phyloP scores from a whole-genome alignment of 2,113 vertebrate genomes.

The Sinocyclocheilus rhinocerous region DNA sequence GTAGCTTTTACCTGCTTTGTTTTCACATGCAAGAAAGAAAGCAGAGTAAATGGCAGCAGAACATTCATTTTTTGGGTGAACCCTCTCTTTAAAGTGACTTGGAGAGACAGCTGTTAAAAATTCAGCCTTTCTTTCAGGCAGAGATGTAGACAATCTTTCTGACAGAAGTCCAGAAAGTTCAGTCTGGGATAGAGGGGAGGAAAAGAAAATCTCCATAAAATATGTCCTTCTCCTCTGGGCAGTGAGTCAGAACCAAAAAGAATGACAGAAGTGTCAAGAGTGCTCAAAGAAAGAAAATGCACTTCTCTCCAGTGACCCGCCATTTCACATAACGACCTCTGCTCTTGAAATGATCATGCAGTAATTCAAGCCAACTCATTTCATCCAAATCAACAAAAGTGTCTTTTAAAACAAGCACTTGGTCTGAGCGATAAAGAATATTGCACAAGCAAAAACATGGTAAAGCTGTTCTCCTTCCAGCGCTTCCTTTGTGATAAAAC shows the following conservation, averaged over 20 bases:
- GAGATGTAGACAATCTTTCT: conserved; percentile 10
- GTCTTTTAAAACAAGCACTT: conserved; percentile 6
- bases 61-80: not conserved
- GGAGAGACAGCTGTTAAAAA: not conserved
- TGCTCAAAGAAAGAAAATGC: not conserved
- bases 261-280: conserved; percentile 32
- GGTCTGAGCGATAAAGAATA: conserved; percentile 13
- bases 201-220: conserved; percentile 34
- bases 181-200: not conserved
- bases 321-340: conserved; percentile 42
- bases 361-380: conserved; percentile 44
- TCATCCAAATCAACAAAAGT: conserved; percentile 1
- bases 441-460: conserved; percentile 1
- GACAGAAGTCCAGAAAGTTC: conserved; percentile 17
- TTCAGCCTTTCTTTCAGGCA: conserved; percentile 20
- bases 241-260: conserved; percentile 5
- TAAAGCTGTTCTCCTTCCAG: conserved; percentile 9
- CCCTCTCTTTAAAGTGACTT: not conserved
- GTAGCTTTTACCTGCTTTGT: not conserved
- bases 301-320: conserved; percentile 24
- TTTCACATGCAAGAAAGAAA: not conserved
- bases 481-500: not conserved
- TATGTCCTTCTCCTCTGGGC: not conserved
- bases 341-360: conserved; percentile 41
- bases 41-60: not conserved